These are phyloP conservation scores for Drosophila mercatorum DNA, from an alignment of 2,888 invertebrate genomes.

Conservation along the genomic window DNA sequence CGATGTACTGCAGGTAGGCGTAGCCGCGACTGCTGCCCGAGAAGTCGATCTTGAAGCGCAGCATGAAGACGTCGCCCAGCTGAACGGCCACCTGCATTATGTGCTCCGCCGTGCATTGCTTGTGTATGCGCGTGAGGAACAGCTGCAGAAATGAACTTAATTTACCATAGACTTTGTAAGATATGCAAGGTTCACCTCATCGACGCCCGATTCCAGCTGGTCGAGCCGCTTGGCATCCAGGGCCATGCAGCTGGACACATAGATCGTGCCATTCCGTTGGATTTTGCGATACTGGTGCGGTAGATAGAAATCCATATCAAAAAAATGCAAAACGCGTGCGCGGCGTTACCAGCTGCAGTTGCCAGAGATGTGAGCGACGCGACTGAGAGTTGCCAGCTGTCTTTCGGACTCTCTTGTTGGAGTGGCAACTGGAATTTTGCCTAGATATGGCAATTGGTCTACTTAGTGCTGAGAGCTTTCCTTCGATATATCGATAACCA, in stretches of 20 bases:
- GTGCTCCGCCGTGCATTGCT: constrained; percentile 35
- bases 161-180: not conserved
- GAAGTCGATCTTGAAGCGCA: constrained; percentile 78
- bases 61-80: constrained; percentile 73
- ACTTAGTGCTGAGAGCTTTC: not conserved
- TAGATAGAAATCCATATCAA: constrained; percentile 22
- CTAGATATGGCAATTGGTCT: not conserved
- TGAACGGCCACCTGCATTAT: constrained; percentile 62
- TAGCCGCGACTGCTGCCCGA: constrained; percentile 70
- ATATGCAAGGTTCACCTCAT: constrained; percentile 65
- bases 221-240: constrained; percentile 29
- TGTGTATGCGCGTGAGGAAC: constrained; percentile 48
- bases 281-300: constrained; percentile 25
- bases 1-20: constrained; percentile 79
- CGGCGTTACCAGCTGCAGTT: constrained; percentile 17
- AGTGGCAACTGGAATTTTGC: too few relatives aligned
- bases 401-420: not conserved
- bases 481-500: not conserved
- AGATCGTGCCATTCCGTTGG: constrained; percentile 79
- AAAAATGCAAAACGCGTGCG: constrained; percentile 35
- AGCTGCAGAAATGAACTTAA: constrained; percentile 39
- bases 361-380: not conserved
- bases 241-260: constrained; percentile 45
- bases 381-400: constrained; percentile 20
- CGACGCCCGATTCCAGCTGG: constrained; percentile 67